These are phyloP conservation scores for Drosophila demipolita DNA, from an alignment of 2,888 invertebrate genomes.

Conservation along the genomic window DNA sequence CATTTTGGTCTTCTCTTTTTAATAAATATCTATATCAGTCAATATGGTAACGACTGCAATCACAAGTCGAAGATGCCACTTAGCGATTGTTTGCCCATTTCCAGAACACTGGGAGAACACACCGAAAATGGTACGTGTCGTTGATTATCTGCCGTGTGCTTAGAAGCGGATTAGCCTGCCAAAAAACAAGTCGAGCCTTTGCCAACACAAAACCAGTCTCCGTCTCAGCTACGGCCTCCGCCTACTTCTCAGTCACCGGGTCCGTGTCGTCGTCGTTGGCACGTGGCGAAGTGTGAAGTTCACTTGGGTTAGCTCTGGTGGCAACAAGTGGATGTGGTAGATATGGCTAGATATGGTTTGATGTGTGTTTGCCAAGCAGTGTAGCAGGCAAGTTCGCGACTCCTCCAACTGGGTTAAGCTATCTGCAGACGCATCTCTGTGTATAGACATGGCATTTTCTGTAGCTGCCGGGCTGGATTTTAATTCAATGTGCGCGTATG, in stretches of 20 bases:
- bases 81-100: conserved; percentile 24
- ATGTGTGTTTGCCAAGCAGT: conserved; percentile 4
- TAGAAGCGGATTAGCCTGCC: conserved; percentile 69
- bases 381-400: conserved; percentile 33
- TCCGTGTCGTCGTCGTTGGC: conserved; percentile 13
- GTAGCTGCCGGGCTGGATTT: conserved; percentile 39
- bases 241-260: no score
- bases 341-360: conserved; percentile 11
- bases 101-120: conserved; percentile 32
- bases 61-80: conserved; percentile 16
- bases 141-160: conserved; percentile 73
- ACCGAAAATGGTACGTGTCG: conserved; percentile 66
- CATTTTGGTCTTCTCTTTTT: no score
- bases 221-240: background rate
- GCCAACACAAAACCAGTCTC: conserved; percentile 27
- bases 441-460: conserved; percentile 23
- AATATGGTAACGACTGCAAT: conserved; percentile 36
- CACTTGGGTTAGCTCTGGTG: conserved; percentile 20
- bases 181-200: conserved; percentile 54
- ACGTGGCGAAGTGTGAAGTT: conserved; percentile 47
- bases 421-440: conserved; percentile 11
- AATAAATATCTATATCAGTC: conserved; percentile 13
- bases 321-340: conserved; percentile 60
- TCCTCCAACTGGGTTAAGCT: conserved; percentile 17
- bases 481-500: conserved; percentile 64